Conservation (phyloP, 2,888 invertebrate genomes). For the Thymelicus acteon region DNA sequence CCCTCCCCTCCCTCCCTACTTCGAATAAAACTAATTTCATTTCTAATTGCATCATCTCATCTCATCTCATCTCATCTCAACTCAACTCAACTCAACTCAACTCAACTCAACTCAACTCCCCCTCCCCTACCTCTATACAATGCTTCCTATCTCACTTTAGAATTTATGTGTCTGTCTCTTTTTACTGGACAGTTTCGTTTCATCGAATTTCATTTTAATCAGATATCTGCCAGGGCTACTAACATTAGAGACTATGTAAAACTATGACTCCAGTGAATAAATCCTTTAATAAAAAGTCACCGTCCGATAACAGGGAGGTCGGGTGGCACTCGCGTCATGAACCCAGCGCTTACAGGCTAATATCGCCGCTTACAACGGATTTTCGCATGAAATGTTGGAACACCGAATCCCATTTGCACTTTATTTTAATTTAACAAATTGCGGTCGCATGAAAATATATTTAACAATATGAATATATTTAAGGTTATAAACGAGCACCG, state of each 20-base stretch:
- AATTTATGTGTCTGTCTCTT: no score
- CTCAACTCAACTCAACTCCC: no score
- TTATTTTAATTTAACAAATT: slow-evolving; percentile 37
- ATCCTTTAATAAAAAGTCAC: slow-evolving; percentile 16
- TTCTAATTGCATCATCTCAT: no score
- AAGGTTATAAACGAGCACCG: slow-evolving; percentile 12
- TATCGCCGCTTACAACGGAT: slow-evolving; percentile 34
- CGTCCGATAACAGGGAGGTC: slow-evolving; percentile 13
- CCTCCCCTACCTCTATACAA: no score
- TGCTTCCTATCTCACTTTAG: no score
- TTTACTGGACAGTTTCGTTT: no score
- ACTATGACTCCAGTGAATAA: slow-evolving; percentile 43
- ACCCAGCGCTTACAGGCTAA: slow-evolving; percentile 29
- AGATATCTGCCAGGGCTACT: slow-evolving; percentile 39
- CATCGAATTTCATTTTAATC: no score
- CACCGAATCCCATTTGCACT: slow-evolving; percentile 36
- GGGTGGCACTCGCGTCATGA: slow-evolving; percentile 15
- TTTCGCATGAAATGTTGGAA: slow-evolving; percentile 36
- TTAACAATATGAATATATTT: slow-evolving; percentile 32
- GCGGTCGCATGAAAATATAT: slow-evolving; percentile 34
- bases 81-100: no score
- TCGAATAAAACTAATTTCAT: no score
- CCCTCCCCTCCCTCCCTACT: no score
- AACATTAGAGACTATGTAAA: slow-evolving; percentile 45
- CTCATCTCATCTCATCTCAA: no score